Evolutionary conservation across 2,888 invertebrate species (phyloP).

Genomic region (Napeogenes inachia): DNA sequence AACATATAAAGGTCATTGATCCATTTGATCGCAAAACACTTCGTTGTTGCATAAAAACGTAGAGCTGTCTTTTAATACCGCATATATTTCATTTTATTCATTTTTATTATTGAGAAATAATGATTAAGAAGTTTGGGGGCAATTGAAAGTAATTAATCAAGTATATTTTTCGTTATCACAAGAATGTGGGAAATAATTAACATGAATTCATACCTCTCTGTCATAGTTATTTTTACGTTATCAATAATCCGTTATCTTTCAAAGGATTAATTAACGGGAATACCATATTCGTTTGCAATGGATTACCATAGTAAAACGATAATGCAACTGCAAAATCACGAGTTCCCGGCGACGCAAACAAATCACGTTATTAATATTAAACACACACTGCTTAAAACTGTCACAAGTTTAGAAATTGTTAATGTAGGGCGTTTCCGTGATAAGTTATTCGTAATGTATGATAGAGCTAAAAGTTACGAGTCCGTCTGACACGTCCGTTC

Average conservation of each 20-base stretch:
- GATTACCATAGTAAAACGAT: slow-evolving; percentile 31
- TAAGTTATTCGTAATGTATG: slow-evolving; percentile 17
- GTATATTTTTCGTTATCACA: too few relatives aligned
- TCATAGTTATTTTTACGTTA: too few relatives aligned
- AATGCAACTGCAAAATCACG: slow-evolving; percentile 46
- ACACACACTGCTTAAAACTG: slow-evolving; percentile 33
- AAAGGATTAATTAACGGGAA: slow-evolving; percentile 6
- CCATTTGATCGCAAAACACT: slow-evolving; percentile 3
- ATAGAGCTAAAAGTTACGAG: background rate
- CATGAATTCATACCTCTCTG: too few relatives aligned
- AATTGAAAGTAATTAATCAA: too few relatives aligned
- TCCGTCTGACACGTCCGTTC: slow-evolving; percentile 41
- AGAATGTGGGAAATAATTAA: too few relatives aligned
- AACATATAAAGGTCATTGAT: slow-evolving; percentile 3
- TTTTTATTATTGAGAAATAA: too few relatives aligned
- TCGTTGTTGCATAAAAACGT: slow-evolving; percentile 10
- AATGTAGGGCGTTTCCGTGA: slow-evolving; percentile 11
- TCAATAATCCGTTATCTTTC: too few relatives aligned
- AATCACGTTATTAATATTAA: slow-evolving; percentile 46
- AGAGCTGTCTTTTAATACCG: background rate
- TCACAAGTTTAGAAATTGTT: slow-evolving; percentile 20
- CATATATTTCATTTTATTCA: too few relatives aligned
- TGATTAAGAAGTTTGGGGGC: too few relatives aligned
- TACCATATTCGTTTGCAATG: slow-evolving; percentile 15
- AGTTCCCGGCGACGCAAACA: slow-evolving; percentile 35